These are phyloP conservation scores for Marasmarcha lunaedactyla DNA, from an alignment of 2,888 invertebrate genomes.

Conservation along the genomic window DNA sequence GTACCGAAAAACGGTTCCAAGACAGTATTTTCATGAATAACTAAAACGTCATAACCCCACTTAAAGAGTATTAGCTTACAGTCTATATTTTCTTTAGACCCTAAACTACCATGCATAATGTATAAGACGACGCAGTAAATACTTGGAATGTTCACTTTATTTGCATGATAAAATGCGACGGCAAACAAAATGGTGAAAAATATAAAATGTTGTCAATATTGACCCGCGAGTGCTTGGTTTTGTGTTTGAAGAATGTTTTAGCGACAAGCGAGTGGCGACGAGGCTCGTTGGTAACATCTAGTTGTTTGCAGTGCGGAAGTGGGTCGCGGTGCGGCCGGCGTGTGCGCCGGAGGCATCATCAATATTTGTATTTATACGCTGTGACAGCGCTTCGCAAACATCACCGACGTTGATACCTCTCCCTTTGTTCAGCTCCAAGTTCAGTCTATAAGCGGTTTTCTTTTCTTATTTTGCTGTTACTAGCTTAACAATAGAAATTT, in stretches of 20 bases:
- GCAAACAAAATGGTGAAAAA: constrained; percentile 1
- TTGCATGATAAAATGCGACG: constrained; percentile 1
- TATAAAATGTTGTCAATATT: constrained; percentile 1
- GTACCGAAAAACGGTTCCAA: not conserved
- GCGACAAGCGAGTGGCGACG: not conserved
- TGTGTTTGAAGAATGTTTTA: not conserved
- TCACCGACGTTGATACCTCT: constrained; percentile 5
- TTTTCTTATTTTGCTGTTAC: constrained; percentile 20
- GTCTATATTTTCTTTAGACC: constrained; percentile 1
- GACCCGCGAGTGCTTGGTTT: not conserved
- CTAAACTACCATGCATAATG: constrained; percentile 1
- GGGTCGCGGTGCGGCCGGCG: constrained; percentile 13
- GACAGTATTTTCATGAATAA: not conserved
- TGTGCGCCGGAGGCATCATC: constrained; percentile 11
- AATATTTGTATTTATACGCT: constrained; percentile 24
- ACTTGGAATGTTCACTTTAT: not conserved
- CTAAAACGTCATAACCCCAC: not conserved
- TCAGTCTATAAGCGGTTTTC: constrained; percentile 26
- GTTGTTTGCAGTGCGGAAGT: constrained; percentile 7
- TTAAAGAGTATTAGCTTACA: not conserved
- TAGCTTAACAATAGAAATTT: constrained; percentile 20
- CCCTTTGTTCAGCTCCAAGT: constrained; percentile 19
- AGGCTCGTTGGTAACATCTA: not conserved
- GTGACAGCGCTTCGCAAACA: constrained; percentile 12
- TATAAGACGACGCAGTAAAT: not conserved